Conservation (phyloP, 1,140 invertebrate genomes). For the Drosophila kepulauana region DNA sequence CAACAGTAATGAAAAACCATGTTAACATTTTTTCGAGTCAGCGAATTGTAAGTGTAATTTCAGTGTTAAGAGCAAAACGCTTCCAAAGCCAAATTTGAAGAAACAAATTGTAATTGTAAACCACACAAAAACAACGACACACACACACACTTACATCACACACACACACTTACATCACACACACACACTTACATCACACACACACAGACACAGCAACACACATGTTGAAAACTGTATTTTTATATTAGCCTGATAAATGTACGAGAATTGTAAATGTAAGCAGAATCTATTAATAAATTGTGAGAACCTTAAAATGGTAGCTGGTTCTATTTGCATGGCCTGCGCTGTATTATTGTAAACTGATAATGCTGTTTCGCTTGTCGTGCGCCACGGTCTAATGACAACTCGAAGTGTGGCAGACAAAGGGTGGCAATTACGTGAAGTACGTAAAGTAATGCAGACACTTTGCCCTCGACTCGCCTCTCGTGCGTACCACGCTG, state of each 20-base stretch:
- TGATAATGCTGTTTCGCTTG: slow-evolving; percentile 25
- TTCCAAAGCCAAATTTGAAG: slow-evolving; percentile 55
- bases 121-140: not conserved
- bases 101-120: slow-evolving; percentile 8
- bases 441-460: slow-evolving; percentile 29
- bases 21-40: slow-evolving; percentile 53
- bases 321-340: not conserved
- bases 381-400: slow-evolving; percentile 46
- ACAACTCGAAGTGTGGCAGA: slow-evolving; percentile 45
- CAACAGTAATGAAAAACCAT: slow-evolving; percentile 19
- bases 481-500: slow-evolving; percentile 16
- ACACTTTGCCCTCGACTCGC: slow-evolving; percentile 39
- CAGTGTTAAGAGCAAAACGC: slow-evolving; percentile 57
- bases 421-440: slow-evolving; percentile 46
- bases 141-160: not conserved
- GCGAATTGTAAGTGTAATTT: slow-evolving; percentile 48
- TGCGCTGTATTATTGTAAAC: slow-evolving; percentile 6
- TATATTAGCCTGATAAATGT: slow-evolving; percentile 71
- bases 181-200: slow-evolving; percentile 1
- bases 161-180: slow-evolving; percentile 12
- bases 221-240: slow-evolving; percentile 76
- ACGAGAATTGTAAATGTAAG: slow-evolving; percentile 55
- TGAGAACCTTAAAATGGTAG: not conserved
- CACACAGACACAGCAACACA: slow-evolving; percentile 17
- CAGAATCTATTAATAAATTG: slow-evolving; percentile 46